A percentile compares a stretch with the other conserved stretches of the same genome.
Evolutionary conservation across 2,797 vertebrate species (phyloP).

Genomic region (Diplodus sargus): DNA sequence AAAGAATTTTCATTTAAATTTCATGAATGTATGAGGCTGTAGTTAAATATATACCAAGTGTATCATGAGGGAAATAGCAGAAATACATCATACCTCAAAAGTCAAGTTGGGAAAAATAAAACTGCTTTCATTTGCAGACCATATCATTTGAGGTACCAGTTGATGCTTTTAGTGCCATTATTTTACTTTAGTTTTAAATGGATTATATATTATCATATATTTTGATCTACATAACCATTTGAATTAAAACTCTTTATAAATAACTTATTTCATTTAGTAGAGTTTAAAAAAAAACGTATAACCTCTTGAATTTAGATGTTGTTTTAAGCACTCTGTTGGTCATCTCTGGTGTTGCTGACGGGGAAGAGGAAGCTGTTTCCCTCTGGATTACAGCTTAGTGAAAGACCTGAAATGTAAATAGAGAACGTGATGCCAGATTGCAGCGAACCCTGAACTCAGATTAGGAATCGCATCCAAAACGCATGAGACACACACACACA

Average conservation of each 20-base stretch:
- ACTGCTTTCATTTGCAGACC: neutral
- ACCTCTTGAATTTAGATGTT: neutral
- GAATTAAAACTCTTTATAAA: no score
- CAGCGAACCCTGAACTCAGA: slow-evolving; percentile 41
- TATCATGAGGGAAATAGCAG: neutral
- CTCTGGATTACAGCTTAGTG: slow-evolving; percentile 43
- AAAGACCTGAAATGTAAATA: slow-evolving; percentile 50
- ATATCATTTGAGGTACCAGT: neutral
- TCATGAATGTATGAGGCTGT: neutral
- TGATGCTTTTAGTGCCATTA: neutral
- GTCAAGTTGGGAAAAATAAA: neutral
- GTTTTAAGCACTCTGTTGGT: neutral
- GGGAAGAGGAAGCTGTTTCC: neutral
- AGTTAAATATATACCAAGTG: no score
- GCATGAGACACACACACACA: slow-evolving; percentile 1
- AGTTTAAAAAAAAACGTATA: neutral
- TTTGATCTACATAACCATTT: no score
- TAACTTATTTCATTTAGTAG: neutral
- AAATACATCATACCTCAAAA: neutral
- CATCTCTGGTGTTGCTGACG: neutral
- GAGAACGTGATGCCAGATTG: slow-evolving; percentile 28
- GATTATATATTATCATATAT: no score
- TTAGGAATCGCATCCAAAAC: slow-evolving; percentile 50
- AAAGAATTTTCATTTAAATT: neutral
- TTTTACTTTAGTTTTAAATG: neutral